These are phyloP conservation scores for Anas platyrhynchos DNA, from an alignment of 2,113 vertebrate species.

Conservation along the genomic window DNA sequence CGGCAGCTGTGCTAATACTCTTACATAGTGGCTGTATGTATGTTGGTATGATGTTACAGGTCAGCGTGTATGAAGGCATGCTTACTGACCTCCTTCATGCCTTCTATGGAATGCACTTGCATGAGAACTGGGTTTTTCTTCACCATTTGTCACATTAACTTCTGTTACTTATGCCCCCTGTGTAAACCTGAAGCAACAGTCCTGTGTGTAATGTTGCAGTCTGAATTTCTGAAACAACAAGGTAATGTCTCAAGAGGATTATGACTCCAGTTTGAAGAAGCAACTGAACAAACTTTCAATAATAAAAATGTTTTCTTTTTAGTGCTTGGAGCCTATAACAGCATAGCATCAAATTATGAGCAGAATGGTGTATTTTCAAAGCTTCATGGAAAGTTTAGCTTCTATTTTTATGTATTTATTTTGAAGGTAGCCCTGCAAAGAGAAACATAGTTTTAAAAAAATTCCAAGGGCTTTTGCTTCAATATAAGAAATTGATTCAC, in stretches of 20 bases:
- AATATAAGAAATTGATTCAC: neutral
- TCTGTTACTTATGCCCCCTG: neutral
- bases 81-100: neutral
- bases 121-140: neutral
- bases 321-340: neutral
- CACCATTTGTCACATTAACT: neutral
- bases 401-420: neutral
- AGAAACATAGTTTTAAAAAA: neutral
- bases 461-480: neutral
- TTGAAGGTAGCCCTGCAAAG: neutral
- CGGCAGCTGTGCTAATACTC: neutral
- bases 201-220: neutral
- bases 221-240: neutral
- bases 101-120: constrained; percentile 13
- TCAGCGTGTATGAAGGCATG: neutral
- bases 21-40: neutral
- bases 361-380: neutral
- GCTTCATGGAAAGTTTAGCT: neutral
- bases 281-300: neutral
- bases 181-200: constrained; percentile 12
- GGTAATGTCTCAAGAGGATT: neutral
- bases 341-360: neutral
- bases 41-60: neutral
- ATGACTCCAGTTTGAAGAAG: neutral
- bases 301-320: neutral